Evolutionary conservation across 2,888 invertebrate genomes (phyloP).

Genomic region (Alviniconcha strummeri): DNA sequence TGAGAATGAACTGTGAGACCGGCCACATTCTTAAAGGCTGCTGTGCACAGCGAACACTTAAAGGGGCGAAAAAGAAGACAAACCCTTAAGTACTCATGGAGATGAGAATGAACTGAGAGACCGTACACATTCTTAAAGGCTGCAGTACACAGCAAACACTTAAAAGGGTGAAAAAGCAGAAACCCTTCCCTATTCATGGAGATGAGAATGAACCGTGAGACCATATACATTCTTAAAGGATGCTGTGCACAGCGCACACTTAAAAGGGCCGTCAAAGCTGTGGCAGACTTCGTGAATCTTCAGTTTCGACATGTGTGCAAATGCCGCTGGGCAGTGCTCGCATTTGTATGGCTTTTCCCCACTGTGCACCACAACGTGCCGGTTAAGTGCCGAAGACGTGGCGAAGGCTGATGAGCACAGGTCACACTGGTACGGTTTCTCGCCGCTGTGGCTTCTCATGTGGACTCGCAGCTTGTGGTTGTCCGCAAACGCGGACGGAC

Average conservation of each 20-base stretch:
- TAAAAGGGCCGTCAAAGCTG: not conserved
- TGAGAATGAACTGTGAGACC: too few relatives aligned
- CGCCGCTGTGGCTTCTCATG: constrained; percentile 10
- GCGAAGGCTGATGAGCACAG: not conserved
- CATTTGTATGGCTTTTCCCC: not conserved
- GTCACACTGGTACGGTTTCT: constrained; percentile 6
- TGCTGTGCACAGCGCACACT: not conserved
- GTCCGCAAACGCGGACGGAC: constrained; percentile 1
- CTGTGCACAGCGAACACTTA: too few relatives aligned
- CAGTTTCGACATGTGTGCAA: constrained; percentile 1
- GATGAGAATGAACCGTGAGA: not conserved
- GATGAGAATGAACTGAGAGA: too few relatives aligned
- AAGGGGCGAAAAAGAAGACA: too few relatives aligned
- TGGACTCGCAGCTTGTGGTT: constrained; percentile 12
- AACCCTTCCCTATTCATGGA: not conserved
- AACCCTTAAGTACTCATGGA: too few relatives aligned
- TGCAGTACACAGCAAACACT: too few relatives aligned
- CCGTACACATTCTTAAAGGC: too few relatives aligned
- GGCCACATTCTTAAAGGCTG: too few relatives aligned
- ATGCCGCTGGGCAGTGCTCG: not conserved
- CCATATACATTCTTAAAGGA: not conserved
- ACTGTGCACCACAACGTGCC: not conserved
- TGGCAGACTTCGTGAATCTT: not conserved
- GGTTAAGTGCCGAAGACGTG: not conserved
- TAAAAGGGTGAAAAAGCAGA: too few relatives aligned